phyloP scores from a whole-genome alignment of 2,888 invertebrate species.

The Parnassius mnemosyne region DNA sequence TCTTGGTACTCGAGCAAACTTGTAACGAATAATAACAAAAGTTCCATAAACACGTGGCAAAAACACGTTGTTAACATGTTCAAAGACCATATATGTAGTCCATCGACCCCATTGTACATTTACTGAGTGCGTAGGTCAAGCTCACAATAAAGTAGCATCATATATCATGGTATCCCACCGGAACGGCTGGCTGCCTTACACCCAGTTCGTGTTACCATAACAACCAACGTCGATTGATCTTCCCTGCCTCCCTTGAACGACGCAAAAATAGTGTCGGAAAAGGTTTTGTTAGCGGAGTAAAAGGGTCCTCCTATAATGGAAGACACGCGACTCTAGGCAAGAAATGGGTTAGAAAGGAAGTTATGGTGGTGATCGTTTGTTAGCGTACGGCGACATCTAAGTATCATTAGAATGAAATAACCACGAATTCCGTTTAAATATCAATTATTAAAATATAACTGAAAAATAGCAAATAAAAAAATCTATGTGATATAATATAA shows the following conservation, averaged over 20 bases:
- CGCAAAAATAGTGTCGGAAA: background rate
- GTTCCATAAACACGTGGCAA: constrained; percentile 23
- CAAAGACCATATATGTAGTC: constrained; percentile 27
- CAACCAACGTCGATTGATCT: constrained; percentile 41
- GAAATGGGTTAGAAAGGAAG: constrained; percentile 36
- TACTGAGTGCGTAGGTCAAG: constrained; percentile 53
- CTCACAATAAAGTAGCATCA: constrained; percentile 53
- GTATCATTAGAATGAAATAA: background rate
- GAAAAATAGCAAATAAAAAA: no score
- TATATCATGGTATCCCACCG: constrained; percentile 66
- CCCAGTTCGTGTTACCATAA: constrained; percentile 54
- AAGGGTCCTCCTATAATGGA: constrained; percentile 27
- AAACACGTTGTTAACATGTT: constrained; percentile 26
- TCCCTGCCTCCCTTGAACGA: constrained; percentile 6
- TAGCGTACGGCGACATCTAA: constrained; percentile 22
- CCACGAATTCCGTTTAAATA: no score
- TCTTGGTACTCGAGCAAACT: background rate
- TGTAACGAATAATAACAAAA: constrained; percentile 10
- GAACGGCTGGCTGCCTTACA: constrained; percentile 65
- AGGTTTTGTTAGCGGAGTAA: constrained; percentile 4
- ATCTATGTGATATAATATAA: no score
- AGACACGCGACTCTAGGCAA: constrained; percentile 33
- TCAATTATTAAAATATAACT: no score
- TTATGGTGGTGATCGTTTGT: constrained; percentile 28
- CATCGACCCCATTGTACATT: constrained; percentile 29